These are phyloP conservation scores for Heliconius eleuchia DNA, from an alignment of 1,140 invertebrate species.

Conservation along the genomic window DNA sequence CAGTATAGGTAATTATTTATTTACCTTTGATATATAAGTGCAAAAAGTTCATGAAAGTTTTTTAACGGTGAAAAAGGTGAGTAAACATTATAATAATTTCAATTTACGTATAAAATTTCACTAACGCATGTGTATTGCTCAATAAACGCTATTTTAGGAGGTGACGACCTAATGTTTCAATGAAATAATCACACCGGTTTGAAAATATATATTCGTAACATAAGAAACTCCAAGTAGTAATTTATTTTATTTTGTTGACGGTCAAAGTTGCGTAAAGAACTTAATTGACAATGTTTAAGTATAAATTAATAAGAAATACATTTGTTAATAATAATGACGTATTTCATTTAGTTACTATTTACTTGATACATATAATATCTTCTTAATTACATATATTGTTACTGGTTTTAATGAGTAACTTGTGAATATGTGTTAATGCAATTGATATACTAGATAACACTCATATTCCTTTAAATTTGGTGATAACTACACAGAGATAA, in stretches of 20 bases:
- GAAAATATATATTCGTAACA: not conserved
- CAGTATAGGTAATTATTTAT: not conserved
- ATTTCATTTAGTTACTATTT: not conserved
- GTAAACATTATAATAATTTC: conserved; percentile 9
- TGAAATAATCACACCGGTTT: conserved; percentile 13
- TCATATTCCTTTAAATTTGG: not conserved
- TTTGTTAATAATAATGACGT: not conserved
- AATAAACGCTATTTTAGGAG: conserved; percentile 71
- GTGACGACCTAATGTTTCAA: conserved; percentile 47
- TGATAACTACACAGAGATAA: conserved; percentile 8
- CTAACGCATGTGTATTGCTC: conserved; percentile 35
- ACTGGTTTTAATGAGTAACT: not conserved
- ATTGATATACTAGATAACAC: not conserved
- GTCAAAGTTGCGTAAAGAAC: not conserved
- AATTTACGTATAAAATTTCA: conserved; percentile 31
- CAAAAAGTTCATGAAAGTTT: not conserved
- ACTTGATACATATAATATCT: not conserved
- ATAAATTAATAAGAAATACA: not conserved
- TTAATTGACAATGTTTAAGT: not conserved
- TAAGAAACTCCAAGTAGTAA: not conserved
- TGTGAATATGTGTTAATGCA: not conserved
- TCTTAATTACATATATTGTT: not conserved
- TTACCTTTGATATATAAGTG: not conserved
- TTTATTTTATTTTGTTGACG: not conserved
- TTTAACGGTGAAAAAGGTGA: conserved; percentile 6